A percentile compares a stretch with the other conserved stretches of the same genome.
These are phyloP conservation scores for Pseudanteris insignis DNA, from an alignment of 2,888 invertebrate genomes.

Conservation along the genomic window DNA sequence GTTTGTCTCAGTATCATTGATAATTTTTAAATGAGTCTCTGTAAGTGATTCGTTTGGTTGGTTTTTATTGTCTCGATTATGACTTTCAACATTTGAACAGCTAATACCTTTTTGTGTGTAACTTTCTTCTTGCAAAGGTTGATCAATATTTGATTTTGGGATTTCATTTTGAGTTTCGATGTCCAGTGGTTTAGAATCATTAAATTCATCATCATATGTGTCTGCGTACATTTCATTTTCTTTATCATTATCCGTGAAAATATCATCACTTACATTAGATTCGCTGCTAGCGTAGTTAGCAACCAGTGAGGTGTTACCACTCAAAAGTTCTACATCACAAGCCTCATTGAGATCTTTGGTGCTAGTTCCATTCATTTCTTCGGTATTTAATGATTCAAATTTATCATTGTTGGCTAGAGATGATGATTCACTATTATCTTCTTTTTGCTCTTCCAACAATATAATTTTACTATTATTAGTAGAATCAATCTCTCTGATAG, in stretches of 20 bases:
- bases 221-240: constrained; percentile 31
- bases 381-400: constrained; percentile 1
- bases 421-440: constrained; percentile 26
- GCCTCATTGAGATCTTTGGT: constrained; percentile 20
- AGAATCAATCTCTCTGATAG: constrained; percentile 9
- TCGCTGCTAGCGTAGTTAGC: constrained; percentile 54
- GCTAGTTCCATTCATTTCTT: constrained; percentile 4
- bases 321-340: constrained; percentile 14
- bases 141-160: background rate
- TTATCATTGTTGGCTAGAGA: constrained; percentile 29
- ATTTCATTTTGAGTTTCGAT: constrained; percentile 8
- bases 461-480: constrained; percentile 2
- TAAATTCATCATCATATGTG: constrained; percentile 26
- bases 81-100: too few species aligned
- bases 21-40: too few species aligned
- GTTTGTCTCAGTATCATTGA: too few species aligned
- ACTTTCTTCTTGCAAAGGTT: background rate
- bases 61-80: too few species aligned
- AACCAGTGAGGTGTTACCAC: constrained; percentile 47
- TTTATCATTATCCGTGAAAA: constrained; percentile 32
- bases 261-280: constrained; percentile 51
- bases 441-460: constrained; percentile 10
- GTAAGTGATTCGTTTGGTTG: too few species aligned
- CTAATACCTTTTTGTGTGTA: background rate
- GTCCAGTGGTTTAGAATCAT: background rate